Base-by-base conservation (phyloP, 2,888 invertebrate species). In the Ormyrus rosae region DNA sequence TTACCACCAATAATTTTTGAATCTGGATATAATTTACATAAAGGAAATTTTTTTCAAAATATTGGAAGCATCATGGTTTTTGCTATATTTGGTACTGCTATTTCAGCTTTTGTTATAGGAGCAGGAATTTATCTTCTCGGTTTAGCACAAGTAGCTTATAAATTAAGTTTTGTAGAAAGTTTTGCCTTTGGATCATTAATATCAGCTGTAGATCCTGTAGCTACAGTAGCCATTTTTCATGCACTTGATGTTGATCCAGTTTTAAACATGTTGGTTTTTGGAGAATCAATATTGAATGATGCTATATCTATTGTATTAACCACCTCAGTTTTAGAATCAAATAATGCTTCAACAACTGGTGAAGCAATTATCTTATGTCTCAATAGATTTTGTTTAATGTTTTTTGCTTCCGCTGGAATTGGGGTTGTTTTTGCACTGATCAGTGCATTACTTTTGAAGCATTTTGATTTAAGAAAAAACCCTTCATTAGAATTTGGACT, bases 1-100 rank as follows among this genome's bases (percentile, higher is more conserved):
- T 91, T 99, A 73, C 99, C 99, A 9, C 99, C 99, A 0, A 99
- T 99, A 77, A 99, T 99, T 86, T 99, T 99, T 92, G 99, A 99
- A 91, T 98, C 98, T 4, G 99, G 99, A 4, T 99, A 99, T 90
- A 99, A 99, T 92, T 93, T 99, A 81, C 99, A 99, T 88, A 99
- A 99, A 91, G 99, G 98, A 83, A 96, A 97, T 88, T 97, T 96
- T 88, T 97, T 96, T 88, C 98, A 99, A 91, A 99, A 99, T 89
- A 98, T 99, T 89, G 99, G 98, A n/a, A 98, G 99, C 5, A 99
- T 99, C 86, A 92, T 99, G 88, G 95, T 99, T 0, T 99, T 99
- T 94, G 99, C 99, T 2, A 98, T 99, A 86, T 94, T 99, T 85
- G 99, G 99, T 0, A 99, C 99, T 19, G 95, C 97, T 5, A 98